These are phyloP conservation scores for Penaeus indicus DNA, from an alignment of 1,140 invertebrate species.

Conservation along the genomic window DNA sequence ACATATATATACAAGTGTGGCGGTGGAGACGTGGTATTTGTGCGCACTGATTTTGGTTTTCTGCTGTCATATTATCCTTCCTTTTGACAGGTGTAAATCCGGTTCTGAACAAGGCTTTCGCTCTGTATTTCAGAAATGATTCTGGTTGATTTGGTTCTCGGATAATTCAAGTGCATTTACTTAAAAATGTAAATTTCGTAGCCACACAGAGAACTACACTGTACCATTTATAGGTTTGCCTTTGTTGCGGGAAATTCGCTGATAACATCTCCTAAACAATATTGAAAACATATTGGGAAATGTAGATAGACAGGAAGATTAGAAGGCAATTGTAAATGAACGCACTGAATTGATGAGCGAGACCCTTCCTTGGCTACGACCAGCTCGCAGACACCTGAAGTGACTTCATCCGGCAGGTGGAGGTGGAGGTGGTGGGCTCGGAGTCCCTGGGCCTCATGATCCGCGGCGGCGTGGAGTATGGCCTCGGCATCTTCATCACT, in stretches of 20 bases:
- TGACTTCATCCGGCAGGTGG: slow-evolving; percentile 68
- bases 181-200: not conserved
- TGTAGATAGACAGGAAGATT: too few relatives aligned
- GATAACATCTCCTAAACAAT: too few relatives aligned
- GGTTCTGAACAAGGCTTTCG: not conserved
- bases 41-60: not conserved
- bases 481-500: slow-evolving; percentile 94
- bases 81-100: not conserved
- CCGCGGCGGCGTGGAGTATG: slow-evolving; percentile 92
- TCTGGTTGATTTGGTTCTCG: not conserved
- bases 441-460: slow-evolving; percentile 91
- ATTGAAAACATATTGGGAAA: too few relatives aligned
- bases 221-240: too few relatives aligned
- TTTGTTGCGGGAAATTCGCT: too few relatives aligned
- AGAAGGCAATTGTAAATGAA: too few relatives aligned
- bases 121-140: not conserved
- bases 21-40: not conserved
- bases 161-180: too few relatives aligned
- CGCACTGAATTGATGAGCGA: too few relatives aligned
- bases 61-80: not conserved
- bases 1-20: not conserved
- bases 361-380: too few relatives aligned
- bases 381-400: not conserved
- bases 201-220: too few relatives aligned
- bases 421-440: slow-evolving; percentile 86